Base-by-base conservation (phyloP, 2,113 vertebrate genomes). In the Holacanthus passer region DNA sequence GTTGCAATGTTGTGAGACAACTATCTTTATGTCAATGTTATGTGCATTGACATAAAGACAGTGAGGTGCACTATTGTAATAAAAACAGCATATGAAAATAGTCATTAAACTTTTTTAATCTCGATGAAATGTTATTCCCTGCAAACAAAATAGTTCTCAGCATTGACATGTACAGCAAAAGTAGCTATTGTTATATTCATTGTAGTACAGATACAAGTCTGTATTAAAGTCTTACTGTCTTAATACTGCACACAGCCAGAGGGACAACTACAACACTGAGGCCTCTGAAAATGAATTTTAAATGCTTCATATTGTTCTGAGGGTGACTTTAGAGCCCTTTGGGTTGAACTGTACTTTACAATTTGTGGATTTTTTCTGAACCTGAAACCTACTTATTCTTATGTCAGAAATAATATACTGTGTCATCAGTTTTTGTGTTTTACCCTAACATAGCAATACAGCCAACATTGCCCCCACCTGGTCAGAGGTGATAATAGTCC, bases 381-480 rank as follows among this genome's bases (percentile, higher is more conserved):
- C 13, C 4, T 50, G 29, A 22, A 12, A 73, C 16, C 59, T 17
- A 35, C 3, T 43, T 4, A 63, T 73, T 56, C 22, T 48, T 13
- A 48, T 50, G 71, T 37, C 55, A 37, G 17, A 77, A 27, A 55
- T 45, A 66, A 77, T 50, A 19, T 4, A 27, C 12, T 7, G 13
- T 58, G 32, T n/a, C 41, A 41, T 65, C 31, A 7, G 5, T 41
- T 32, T 35, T 35, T 19, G 3, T 3, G 39, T 53, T 80, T 67
- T 64, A 77, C 63, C n/a, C 52, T 8, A 3, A 56, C 12, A 35
- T 0, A 43, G 56, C 53, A 58, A 10, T 7, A 73, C n/a, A 68
- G 73, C 12, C 68, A 84, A 89, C 83, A 90, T 48, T 43, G 89
- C 93, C 92, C 85, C 85, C 91, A 27, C 4, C 48, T 89, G 93